These are phyloP conservation scores for Hapalemur alaotrensis DNA, from an alignment of 2,797 vertebrate genomes.

Conservation along the genomic window DNA sequence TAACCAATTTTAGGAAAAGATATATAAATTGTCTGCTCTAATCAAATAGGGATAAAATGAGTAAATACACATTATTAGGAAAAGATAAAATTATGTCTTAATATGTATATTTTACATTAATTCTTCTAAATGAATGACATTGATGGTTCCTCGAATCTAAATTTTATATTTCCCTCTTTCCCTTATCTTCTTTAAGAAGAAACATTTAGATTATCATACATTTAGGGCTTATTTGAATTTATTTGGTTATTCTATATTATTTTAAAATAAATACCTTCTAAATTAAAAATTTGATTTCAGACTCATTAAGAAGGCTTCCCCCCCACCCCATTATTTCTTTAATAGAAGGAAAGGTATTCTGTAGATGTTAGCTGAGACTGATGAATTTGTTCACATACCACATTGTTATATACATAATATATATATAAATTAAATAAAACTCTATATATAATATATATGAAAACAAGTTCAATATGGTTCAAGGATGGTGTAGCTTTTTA, in stretches of 20 bases:
- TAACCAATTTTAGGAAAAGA: conserved; percentile 56
- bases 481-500: not conserved
- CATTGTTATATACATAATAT: not conserved
- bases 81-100: conserved; percentile 2
- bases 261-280: not conserved
- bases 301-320: not conserved
- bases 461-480: not conserved
- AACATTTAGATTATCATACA: not conserved
- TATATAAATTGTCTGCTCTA: conserved; percentile 6
- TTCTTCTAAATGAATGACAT: not conserved
- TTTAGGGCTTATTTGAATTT: conserved; percentile 7
- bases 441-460: not conserved
- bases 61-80: not conserved
- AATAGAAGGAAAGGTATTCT: not conserved
- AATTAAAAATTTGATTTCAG: not conserved
- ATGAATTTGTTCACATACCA: not conserved
- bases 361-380: not conserved
- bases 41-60: not conserved
- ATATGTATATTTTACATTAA: conserved; percentile 13
- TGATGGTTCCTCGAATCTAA: not conserved
- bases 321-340: not conserved
- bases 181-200: not conserved
- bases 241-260: not conserved
- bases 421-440: not conserved
- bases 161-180: conserved; percentile 2